phyloP scores from a whole-genome alignment of 2,888 invertebrate species.

The Melipona bicolor region DNA sequence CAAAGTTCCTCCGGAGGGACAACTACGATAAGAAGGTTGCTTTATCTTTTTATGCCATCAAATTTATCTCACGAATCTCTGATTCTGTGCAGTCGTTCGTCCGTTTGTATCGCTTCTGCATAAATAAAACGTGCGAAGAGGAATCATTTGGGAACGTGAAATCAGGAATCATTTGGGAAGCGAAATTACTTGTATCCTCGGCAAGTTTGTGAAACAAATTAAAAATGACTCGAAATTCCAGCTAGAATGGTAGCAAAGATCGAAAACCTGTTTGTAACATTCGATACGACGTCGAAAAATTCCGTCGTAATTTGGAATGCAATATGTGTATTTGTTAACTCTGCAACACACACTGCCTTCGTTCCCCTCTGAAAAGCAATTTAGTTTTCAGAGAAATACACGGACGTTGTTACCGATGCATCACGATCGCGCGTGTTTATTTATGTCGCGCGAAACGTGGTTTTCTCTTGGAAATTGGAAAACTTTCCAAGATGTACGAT shows the following conservation, averaged over 20 bases:
- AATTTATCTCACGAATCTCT: constrained; percentile 2
- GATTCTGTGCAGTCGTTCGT: neutral
- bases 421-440: no score
- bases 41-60: constrained; percentile 1
- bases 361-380: neutral
- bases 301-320: neutral
- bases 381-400: neutral
- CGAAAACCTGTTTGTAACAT: neutral
- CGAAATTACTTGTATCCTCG: no score
- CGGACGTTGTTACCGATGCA: neutral
- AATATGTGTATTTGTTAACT: neutral
- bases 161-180: neutral
- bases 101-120: neutral
- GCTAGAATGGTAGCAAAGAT: neutral
- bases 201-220: no score
- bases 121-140: neutral
- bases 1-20: neutral
- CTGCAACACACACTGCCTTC: neutral
- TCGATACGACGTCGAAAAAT: neutral
- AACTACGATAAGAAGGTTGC: neutral
- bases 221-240: neutral
- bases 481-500: neutral
- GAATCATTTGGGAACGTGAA: no score
- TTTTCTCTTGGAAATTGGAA: neutral
- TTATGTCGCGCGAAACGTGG: no score